A percentile compares a stretch with the other conserved stretches of the same genome.
Conservation (phyloP, 2,113 vertebrate genomes). For the Solea senegalensis region DNA sequence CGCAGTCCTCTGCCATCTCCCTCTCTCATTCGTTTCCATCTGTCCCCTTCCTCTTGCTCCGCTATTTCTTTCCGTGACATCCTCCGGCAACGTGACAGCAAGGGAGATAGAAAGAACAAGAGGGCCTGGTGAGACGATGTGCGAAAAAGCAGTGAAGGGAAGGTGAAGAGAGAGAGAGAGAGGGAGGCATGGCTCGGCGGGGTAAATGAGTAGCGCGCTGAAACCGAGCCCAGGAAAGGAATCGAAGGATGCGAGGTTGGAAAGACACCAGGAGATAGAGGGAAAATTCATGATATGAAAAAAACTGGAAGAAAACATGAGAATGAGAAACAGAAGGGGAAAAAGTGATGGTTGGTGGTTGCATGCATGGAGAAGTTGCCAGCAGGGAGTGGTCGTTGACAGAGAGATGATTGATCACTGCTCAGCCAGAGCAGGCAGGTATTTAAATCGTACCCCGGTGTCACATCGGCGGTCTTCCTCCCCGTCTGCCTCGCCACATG, state of each 20-base stretch:
- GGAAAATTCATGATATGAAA: slow-evolving; percentile 25
- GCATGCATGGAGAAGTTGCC: slow-evolving; percentile 55
- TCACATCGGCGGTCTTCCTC: slow-evolving; percentile 51
- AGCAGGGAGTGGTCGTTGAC: slow-evolving; percentile 65
- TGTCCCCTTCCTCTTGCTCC: slow-evolving; percentile 48
- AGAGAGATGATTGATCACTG: slow-evolving; percentile 73
- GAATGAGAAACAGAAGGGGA: slow-evolving; percentile 26
- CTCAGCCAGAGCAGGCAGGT: slow-evolving; percentile 69
- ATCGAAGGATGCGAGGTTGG: slow-evolving; percentile 36
- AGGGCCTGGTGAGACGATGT: slow-evolving; percentile 55
- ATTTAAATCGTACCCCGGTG: slow-evolving; percentile 72
- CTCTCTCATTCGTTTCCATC: slow-evolving; percentile 55
- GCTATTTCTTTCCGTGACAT: slow-evolving; percentile 43
- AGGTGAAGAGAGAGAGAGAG: slow-evolving; percentile 20
- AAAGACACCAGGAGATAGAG: slow-evolving; percentile 41
- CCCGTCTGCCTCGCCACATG: slow-evolving; percentile 8
- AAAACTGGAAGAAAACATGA: background rate
- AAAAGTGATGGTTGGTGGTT: slow-evolving; percentile 31
- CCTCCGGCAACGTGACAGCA: slow-evolving; percentile 53
- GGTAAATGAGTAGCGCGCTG: slow-evolving; percentile 49
- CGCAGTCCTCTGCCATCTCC: slow-evolving; percentile 17
- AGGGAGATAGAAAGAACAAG: slow-evolving; percentile 63
- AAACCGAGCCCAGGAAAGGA: slow-evolving; percentile 27
- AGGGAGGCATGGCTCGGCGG: slow-evolving; percentile 12
- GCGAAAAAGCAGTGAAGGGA: slow-evolving; percentile 29